Conservation (phyloP, 2,113 vertebrate genomes). For the Anolis sagrei region DNA sequence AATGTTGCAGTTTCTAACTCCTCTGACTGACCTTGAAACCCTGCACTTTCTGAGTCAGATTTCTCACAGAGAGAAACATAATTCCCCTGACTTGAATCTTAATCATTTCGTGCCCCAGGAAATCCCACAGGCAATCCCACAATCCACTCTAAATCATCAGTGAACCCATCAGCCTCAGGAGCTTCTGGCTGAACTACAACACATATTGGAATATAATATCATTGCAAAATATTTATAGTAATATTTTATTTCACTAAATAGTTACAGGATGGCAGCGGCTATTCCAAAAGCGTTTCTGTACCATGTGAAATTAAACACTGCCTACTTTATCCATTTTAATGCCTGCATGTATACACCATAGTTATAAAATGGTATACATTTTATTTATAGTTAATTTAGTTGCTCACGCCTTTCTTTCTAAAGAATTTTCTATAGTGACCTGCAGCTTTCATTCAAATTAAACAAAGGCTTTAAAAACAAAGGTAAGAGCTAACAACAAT, state of each 20-base stretch:
- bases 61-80: too few relatives aligned
- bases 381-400: neutral
- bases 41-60: too few relatives aligned
- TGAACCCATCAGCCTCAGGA: too few relatives aligned
- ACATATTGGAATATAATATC: conserved; percentile 3
- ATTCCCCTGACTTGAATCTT: too few relatives aligned
- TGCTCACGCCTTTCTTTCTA: neutral
- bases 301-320: rapidly evolving
- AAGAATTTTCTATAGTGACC: neutral
- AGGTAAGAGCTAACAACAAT: too few relatives aligned
- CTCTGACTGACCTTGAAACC: too few relatives aligned
- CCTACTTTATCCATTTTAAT: neutral
- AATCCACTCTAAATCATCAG: too few relatives aligned
- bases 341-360: neutral
- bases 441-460: conserved; percentile 6
- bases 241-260: conserved; percentile 19
- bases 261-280: neutral
- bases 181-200: too few relatives aligned
- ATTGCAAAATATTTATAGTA: neutral
- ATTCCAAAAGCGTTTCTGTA: neutral
- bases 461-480: neutral
- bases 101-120: too few relatives aligned
- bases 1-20: too few relatives aligned
- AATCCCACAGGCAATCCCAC: too few relatives aligned
- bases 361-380: neutral